Evolutionary conservation across 2,797 vertebrate genomes (phyloP).

Genomic region (Takifugu ocellatus): DNA sequence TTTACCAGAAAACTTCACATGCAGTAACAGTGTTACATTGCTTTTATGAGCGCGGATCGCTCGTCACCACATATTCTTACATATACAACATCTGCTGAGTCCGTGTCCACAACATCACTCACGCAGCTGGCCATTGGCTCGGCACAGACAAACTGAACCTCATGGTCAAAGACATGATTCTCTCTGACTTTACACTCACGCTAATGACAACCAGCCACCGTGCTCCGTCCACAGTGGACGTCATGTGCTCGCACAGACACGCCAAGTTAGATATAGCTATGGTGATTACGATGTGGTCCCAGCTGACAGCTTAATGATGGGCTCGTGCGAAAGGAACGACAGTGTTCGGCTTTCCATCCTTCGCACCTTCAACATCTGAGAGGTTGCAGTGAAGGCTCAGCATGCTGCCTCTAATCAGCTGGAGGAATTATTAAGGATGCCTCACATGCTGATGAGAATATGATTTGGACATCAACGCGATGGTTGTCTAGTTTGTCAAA

Average conservation of each 20-base stretch:
- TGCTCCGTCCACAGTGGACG: slow-evolving; percentile 5
- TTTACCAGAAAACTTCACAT: slow-evolving; percentile 22
- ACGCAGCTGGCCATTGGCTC: slow-evolving; percentile 24
- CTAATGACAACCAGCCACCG: slow-evolving; percentile 39
- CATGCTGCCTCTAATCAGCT: slow-evolving; percentile 39
- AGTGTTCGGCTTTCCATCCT: slow-evolving; percentile 31
- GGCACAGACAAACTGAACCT: slow-evolving; percentile 14
- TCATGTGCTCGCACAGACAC: slow-evolving; percentile 23
- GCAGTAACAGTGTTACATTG: neutral
- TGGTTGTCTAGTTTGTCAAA: slow-evolving; percentile 1
- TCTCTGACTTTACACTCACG: slow-evolving; percentile 1
- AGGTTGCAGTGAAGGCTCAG: slow-evolving; percentile 43
- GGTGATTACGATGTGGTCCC: slow-evolving; percentile 30
- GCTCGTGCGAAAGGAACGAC: slow-evolving; percentile 41
- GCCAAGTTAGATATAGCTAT: slow-evolving; percentile 26
- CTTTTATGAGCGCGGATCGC: slow-evolving; percentile 10
- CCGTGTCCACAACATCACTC: slow-evolving; percentile 16
- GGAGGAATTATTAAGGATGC: slow-evolving; percentile 23
- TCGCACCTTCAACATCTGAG: slow-evolving; percentile 61
- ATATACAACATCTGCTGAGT: slow-evolving; percentile 40
- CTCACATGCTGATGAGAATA: slow-evolving; percentile 1
- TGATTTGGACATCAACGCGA: slow-evolving; percentile 8
- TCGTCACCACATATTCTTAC: slow-evolving; percentile 35
- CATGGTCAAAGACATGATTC: slow-evolving; percentile 15
- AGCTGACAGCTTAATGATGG: slow-evolving; percentile 42